phyloP scores from a whole-genome alignment of 1,140 invertebrate species.

The Caenorhabditis remanei region DNA sequence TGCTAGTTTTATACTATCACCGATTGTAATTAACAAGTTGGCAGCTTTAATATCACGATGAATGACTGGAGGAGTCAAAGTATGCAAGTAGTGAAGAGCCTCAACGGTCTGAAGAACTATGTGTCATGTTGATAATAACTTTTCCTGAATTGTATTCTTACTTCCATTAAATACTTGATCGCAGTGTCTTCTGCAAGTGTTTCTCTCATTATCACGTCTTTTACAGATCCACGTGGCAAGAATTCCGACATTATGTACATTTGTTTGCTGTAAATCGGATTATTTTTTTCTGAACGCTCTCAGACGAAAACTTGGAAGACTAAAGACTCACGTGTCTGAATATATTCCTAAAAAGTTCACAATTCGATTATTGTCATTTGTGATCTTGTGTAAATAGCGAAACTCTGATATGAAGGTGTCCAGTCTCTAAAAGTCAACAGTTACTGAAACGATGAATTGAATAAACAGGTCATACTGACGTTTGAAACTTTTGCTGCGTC shows the following conservation, averaged over 20 bases:
- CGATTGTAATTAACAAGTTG: constrained; percentile 61
- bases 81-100: constrained; percentile 63
- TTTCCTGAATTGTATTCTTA: background rate
- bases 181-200: constrained; percentile 60
- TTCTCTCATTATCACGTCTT: constrained; percentile 56
- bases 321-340: constrained; percentile 54
- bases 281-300: background rate
- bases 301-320: background rate
- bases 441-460: background rate
- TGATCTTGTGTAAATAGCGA: constrained; percentile 62
- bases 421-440: constrained; percentile 60
- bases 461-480: constrained; percentile 18
- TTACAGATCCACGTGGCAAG: constrained; percentile 61
- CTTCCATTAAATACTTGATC: constrained; percentile 66
- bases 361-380: constrained; percentile 61
- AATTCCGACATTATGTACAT: constrained; percentile 64
- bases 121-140: background rate
- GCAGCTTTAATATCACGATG: constrained; percentile 68
- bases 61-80: constrained; percentile 58
- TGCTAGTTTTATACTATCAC: constrained; percentile 66
- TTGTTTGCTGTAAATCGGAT: constrained; percentile 23
- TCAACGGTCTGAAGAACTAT: constrained; percentile 29
- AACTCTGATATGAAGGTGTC: constrained; percentile 65
- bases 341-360: constrained; percentile 65
- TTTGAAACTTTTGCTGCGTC: constrained; percentile 58